phyloP scores from a whole-genome alignment of 2,797 vertebrate genomes.

The Artibeus lituratus region DNA sequence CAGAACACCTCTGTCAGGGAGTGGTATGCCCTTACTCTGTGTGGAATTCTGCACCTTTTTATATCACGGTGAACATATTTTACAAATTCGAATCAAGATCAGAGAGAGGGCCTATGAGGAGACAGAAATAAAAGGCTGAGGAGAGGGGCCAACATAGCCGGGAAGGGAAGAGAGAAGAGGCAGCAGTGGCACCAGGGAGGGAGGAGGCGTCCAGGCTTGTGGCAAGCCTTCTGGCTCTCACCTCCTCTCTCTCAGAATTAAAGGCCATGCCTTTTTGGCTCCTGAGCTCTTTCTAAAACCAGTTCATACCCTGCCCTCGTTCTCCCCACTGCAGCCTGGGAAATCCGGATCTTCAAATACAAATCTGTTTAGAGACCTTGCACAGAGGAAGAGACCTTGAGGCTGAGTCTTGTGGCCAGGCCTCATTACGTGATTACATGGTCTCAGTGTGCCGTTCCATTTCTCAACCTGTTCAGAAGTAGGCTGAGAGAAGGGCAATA shows the following conservation, averaged over 20 bases:
- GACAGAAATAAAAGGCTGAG: background rate
- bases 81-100: background rate
- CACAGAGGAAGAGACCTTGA: fast-evolving
- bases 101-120: background rate
- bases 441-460: no score
- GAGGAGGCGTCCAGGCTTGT: fast-evolving
- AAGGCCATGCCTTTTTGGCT: background rate
- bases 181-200: background rate
- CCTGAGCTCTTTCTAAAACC: background rate
- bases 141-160: no score
- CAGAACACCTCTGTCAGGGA: fast-evolving
- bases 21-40: fast-evolving
- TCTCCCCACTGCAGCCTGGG: background rate
- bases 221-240: background rate
- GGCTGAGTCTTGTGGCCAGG: background rate
- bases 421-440: background rate
- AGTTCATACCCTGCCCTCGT: background rate
- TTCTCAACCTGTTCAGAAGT: background rate
- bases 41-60: background rate
- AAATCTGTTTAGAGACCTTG: background rate
- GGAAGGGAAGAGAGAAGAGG: background rate
- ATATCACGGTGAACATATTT: background rate
- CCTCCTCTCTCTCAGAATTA: background rate
- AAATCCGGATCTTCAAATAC: background rate
- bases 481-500: no score